Conservation (phyloP, 2,113 vertebrate genomes). For the Cyanoderma ruficeps region DNA sequence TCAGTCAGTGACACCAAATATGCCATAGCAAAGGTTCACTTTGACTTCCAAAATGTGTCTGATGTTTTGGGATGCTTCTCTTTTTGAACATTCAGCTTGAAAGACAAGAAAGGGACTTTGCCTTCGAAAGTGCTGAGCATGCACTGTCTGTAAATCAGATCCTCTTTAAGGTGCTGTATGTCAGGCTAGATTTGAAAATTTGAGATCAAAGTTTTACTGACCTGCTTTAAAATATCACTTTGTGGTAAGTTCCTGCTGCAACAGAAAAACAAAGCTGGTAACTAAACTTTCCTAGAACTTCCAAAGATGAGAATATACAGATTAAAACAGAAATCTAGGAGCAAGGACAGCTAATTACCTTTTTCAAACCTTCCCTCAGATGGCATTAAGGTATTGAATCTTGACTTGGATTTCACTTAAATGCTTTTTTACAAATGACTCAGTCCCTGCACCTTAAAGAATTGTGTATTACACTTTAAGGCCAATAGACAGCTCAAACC, state of each 20-base stretch:
- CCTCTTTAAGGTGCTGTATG: not conserved
- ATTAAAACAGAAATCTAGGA: not conserved
- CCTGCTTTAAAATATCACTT: not conserved
- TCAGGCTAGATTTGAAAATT: not conserved
- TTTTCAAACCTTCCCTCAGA: not conserved
- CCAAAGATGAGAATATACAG: not conserved
- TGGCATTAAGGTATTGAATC: not conserved
- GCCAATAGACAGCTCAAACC: not conserved
- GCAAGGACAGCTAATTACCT: not conserved
- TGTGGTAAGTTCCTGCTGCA: not conserved
- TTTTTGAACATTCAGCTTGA: constrained; percentile 8
- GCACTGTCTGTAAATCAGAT: not conserved
- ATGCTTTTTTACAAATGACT: not conserved
- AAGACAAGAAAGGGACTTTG: not conserved
- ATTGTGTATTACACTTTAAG: not conserved
- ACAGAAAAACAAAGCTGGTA: not conserved
- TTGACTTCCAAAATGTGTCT: not conserved
- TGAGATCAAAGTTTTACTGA: constrained; percentile 42
- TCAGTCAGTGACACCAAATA: not conserved
- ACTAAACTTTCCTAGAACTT: not conserved
- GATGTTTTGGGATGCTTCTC: not conserved
- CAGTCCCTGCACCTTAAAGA: not conserved
- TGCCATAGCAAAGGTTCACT: not conserved
- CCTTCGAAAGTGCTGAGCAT: not conserved
- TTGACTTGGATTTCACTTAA: not conserved